Conservation (phyloP, 2,113 vertebrate species). For the Tragelaphus strepsiceros region DNA sequence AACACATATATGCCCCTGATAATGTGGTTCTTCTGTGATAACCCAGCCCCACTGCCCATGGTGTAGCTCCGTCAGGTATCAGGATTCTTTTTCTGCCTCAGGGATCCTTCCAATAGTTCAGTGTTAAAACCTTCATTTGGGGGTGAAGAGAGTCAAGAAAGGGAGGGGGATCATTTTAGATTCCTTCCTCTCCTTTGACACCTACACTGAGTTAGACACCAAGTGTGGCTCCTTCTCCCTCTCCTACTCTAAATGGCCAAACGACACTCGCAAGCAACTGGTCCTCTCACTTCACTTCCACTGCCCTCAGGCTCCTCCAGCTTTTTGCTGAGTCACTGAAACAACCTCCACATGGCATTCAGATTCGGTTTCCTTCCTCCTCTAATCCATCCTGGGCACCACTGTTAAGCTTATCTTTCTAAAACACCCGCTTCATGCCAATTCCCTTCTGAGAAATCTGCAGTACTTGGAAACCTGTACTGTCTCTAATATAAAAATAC, state of each 20-base stretch:
- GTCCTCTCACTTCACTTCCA: background rate
- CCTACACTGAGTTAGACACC: background rate
- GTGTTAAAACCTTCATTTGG: background rate
- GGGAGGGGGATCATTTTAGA: background rate
- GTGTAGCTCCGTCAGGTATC: background rate
- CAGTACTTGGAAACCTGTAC: background rate
- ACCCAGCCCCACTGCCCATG: background rate
- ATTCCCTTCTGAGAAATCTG: background rate
- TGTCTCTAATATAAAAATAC: background rate
- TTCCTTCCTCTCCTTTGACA: background rate
- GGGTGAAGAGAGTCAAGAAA: background rate
- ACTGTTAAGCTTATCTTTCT: background rate
- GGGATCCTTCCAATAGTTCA: background rate
- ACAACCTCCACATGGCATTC: background rate
- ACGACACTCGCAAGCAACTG: rapidly evolving
- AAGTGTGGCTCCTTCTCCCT: background rate
- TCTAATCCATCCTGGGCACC: background rate
- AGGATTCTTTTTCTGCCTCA: background rate
- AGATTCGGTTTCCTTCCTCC: background rate
- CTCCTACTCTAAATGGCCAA: background rate
- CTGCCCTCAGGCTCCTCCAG: background rate
- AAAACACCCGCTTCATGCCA: background rate
- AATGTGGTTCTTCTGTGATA: background rate
- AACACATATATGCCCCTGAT: background rate
- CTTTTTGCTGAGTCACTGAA: background rate